Evolutionary conservation across 2,113 vertebrate genomes (phyloP), one percentile per base, ranked within the genome.

Genomic region (Silurus glanis): DNA sequence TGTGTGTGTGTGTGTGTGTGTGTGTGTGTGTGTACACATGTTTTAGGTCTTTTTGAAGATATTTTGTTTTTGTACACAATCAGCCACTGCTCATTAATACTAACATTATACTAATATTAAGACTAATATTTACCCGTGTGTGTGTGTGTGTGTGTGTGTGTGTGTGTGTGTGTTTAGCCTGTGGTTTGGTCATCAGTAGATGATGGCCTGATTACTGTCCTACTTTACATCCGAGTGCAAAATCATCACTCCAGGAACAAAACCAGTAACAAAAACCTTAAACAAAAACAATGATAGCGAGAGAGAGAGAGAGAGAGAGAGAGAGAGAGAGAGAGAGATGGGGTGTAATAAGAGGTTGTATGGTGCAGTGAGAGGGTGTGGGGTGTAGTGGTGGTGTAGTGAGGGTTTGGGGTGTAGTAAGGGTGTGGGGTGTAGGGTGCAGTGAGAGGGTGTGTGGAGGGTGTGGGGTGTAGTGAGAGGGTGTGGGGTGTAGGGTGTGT

Each of bases 171-270:
- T 5, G 37, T 19, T 7, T 28, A 88, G 61, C 56, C 37, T 53
- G 28, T 25, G 14, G 62, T 49, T 72, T 47, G 69, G 16, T 47
- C 75, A 23, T 53, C 66, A 76, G 21, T 74, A 83, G 84, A 59
- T 49, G 82, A 89, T 67, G 76, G 82, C 88, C 85, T 86, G 84
- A 89, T 89, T 89, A 86, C 82, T 81, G 88, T 58, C 88, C 88
- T 69, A 89, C 88, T 81, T 89, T 83, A 56, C 66, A 81, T 62
- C 82, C 28, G 55, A 45, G 67, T n/a, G 67, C 67, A 83, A 25
- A 25, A 51, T 28, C 67, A 83, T 83, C 21, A 17, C 75, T 78
- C 75, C 25, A 19, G 37, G 74, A 82, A 45, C 45, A 66, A 45
- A 28, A 25, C 45, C 80, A 28, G 61, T 78, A n/a, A 25, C 74